These are phyloP conservation scores for Scaptodrosophila latifasciaeformis DNA, from an alignment of 2,888 invertebrate genomes.

Conservation along the genomic window DNA sequence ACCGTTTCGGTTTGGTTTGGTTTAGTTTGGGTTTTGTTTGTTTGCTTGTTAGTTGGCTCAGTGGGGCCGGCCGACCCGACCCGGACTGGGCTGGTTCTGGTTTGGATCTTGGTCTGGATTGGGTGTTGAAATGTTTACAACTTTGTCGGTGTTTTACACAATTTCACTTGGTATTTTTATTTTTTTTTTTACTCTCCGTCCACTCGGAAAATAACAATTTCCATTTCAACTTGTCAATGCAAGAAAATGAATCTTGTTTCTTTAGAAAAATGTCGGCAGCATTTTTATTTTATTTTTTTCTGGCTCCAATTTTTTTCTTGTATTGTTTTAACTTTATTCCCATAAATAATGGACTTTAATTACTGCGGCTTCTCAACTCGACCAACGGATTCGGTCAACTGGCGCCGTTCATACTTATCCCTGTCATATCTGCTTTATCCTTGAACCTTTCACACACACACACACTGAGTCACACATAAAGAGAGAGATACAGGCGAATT, in stretches of 20 bases:
- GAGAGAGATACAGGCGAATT: too few species aligned
- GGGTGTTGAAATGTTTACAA: constrained; percentile 1
- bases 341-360: constrained; percentile 56
- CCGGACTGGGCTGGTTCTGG: too few species aligned
- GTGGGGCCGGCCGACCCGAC: too few species aligned
- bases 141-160: too few species aligned
- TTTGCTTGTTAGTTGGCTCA: too few species aligned
- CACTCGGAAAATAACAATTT: neutral
- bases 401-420: too few species aligned
- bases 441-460: too few species aligned
- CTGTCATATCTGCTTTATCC: too few species aligned
- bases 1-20: too few species aligned
- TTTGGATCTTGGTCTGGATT: neutral
- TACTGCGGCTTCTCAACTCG: constrained; percentile 50
- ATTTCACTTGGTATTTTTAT: neutral
- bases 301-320: neutral
- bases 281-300: neutral
- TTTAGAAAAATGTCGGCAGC: neutral
- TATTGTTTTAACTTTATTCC: constrained; percentile 22
- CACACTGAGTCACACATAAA: too few species aligned
- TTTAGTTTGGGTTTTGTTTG: too few species aligned
- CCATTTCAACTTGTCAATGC: neutral
- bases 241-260: too few species aligned
- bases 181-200: neutral
- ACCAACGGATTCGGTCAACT: neutral